A percentile compares a stretch with the other conserved stretches of the same genome.
These are phyloP conservation scores for Poeciliopsis prolifica DNA, from an alignment of 2,113 vertebrate species.

Conservation along the genomic window DNA sequence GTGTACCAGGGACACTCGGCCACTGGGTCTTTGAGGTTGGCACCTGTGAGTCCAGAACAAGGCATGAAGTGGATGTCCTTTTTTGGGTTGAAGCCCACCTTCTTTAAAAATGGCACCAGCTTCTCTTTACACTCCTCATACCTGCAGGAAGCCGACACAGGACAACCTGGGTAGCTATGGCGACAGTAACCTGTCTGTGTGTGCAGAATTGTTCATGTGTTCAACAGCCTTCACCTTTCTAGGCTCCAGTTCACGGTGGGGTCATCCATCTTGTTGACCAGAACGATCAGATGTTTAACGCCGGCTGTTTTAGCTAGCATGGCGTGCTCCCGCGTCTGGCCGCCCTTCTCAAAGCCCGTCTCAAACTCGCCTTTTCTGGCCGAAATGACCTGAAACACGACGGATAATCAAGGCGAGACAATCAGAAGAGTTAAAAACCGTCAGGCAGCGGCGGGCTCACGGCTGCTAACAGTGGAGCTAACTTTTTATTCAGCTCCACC, in stretches of 20 bases:
- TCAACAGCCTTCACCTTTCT: conserved; percentile 82
- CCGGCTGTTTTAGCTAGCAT: conserved; percentile 99
- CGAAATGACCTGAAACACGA: conserved; percentile 90
- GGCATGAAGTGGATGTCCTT: conserved; percentile 99
- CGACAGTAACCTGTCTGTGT: no score
- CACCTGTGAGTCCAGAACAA: conserved; percentile 97
- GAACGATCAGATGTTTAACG: conserved; percentile 98
- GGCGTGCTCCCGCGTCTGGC: conserved; percentile 97
- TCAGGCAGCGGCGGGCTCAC: background rate
- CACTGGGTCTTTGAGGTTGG: conserved; percentile 95
- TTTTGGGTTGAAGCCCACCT: conserved; percentile 99
- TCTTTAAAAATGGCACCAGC: conserved; percentile 98
- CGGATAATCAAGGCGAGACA: background rate
- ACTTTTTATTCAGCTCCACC: no score
- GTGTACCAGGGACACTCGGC: conserved; percentile 95
- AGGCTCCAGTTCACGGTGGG: conserved; percentile 99
- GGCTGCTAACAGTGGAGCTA: no score
- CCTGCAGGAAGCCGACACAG: conserved; percentile 68
- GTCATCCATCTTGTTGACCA: conserved; percentile 99
- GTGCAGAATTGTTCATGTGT: no score
- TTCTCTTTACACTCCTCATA: conserved; percentile 99
- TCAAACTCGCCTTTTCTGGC: conserved; percentile 99
- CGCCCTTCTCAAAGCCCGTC: conserved; percentile 98
- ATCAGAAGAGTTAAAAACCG: background rate
- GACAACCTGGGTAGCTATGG: no score